Conservation (phyloP, 2,113 vertebrate species). For the Gasterosteus nipponicus region DNA sequence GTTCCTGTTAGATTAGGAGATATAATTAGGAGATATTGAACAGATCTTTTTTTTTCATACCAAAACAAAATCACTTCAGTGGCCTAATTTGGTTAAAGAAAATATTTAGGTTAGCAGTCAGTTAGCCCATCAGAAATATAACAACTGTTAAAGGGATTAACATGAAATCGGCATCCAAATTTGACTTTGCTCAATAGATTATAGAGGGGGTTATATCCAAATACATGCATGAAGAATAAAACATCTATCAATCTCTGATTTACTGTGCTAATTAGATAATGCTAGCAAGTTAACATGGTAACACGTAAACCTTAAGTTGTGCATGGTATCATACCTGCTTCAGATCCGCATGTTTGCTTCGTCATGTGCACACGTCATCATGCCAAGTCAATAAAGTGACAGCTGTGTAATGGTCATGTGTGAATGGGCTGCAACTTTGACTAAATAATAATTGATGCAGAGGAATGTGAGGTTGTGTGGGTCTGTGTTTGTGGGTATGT, state of each 20-base stretch:
- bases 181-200: background rate
- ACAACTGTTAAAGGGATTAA: background rate
- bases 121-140: background rate
- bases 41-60: background rate
- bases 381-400: background rate
- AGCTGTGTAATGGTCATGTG: slow-evolving; percentile 44
- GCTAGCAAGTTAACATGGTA: background rate
- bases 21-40: slow-evolving; percentile 26
- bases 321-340: background rate
- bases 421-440: slow-evolving; percentile 38
- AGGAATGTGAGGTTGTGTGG: slow-evolving; percentile 38
- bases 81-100: background rate
- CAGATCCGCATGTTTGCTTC: background rate
- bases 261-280: background rate
- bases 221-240: background rate
- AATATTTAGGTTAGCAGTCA: background rate
- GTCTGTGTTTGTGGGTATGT: slow-evolving; percentile 26
- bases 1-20: slow-evolving; percentile 40
- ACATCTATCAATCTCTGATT: background rate
- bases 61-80: background rate
- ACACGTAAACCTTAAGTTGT: too few relatives aligned
- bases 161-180: background rate
- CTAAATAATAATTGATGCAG: slow-evolving; percentile 43
- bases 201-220: background rate
- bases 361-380: background rate